Base-by-base conservation (phyloP, 2,888 invertebrate species). In the Clistopyga incitator region DNA sequence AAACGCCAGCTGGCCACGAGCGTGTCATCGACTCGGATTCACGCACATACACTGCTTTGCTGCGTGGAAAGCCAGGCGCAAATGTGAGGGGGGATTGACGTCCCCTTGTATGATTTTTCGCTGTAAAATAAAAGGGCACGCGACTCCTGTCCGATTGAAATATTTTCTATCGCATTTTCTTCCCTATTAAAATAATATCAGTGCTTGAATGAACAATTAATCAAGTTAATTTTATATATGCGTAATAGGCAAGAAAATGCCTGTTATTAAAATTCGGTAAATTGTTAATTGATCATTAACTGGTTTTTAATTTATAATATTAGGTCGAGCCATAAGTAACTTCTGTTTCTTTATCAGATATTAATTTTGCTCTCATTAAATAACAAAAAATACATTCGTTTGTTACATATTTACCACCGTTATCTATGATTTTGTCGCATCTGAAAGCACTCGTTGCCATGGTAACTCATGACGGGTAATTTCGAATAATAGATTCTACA, bases 1-100 rank as follows among this genome's bases (percentile, higher is more conserved):
- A 61, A 72, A 78, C 65, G 86, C 83, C 86, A 86, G 86, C 85
- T 86, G 86, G 85, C 77, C 74, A 81, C 65, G 78, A 75, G 77
- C 78, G 77, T 82, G 76, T 59, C 78, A 76, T 67, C 59, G 70
- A 70, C 82, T 76, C 61, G 23, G 34, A 78, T 81, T 84, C 67
- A 59, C 34, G 34, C 29, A 15, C 52, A 52, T 23, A 54, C 54
- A 23, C 25, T 3, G 23, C 23, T 56, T 59, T 29, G 18, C 61
- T 15, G n/a, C 6, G n/a, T 15, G 8, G 25, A 18, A 13, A 23
- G 23, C n/a, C 61, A 18, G 20, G 34, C 13, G 59, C 59, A 13
- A 59, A 6, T 15, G 38, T 38, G 47, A 78, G 81, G 65, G 77
- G 65, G 68, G 34, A 42, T 71, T 71, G 38, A 67, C 13, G 50